Percentiles rank a stretch among this genome's conserved stretches.
These are phyloP conservation scores for Gymnothorax reevesii DNA, from an alignment of 2,797 vertebrate genomes.

Conservation along the genomic window DNA sequence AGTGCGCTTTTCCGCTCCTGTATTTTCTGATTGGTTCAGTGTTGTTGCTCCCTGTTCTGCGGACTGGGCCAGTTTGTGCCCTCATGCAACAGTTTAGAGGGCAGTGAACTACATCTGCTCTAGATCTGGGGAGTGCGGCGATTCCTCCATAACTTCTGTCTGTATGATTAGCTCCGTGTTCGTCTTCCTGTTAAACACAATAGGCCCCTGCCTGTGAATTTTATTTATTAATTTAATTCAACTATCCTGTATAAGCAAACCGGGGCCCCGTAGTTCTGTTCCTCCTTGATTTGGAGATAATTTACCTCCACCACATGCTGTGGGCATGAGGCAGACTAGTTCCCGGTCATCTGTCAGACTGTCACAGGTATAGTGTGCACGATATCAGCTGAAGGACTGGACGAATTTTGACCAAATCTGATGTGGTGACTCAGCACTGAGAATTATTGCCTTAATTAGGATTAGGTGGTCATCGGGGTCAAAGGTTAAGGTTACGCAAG, in stretches of 20 bases:
- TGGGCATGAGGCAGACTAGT: too few species aligned
- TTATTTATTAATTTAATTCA: not conserved
- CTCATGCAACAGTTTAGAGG: not conserved
- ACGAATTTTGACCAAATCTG: too few species aligned
- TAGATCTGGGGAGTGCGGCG: not conserved
- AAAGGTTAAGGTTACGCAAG: too few species aligned
- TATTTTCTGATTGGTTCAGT: not conserved
- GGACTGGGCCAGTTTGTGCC: not conserved
- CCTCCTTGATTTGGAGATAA: not conserved
- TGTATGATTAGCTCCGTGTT: not conserved
- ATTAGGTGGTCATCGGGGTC: too few species aligned
- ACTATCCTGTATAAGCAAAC: not conserved
- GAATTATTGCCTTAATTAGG: too few species aligned
- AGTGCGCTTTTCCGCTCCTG: not conserved
- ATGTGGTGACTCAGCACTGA: too few species aligned
- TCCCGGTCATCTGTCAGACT: too few species aligned
- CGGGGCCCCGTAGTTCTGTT: not conserved
- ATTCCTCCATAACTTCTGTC: not conserved
- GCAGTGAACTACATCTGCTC: not conserved
- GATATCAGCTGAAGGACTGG: too few species aligned
- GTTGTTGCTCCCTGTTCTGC: not conserved
- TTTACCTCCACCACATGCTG: too few species aligned
- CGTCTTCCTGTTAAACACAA: too few species aligned
- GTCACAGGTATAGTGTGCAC: too few species aligned
- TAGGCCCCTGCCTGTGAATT: not conserved